Evolutionary conservation across 2,797 vertebrate species (phyloP), one percentile per base, ranked within the genome.

Genomic region (Scleropages formosus): DNA sequence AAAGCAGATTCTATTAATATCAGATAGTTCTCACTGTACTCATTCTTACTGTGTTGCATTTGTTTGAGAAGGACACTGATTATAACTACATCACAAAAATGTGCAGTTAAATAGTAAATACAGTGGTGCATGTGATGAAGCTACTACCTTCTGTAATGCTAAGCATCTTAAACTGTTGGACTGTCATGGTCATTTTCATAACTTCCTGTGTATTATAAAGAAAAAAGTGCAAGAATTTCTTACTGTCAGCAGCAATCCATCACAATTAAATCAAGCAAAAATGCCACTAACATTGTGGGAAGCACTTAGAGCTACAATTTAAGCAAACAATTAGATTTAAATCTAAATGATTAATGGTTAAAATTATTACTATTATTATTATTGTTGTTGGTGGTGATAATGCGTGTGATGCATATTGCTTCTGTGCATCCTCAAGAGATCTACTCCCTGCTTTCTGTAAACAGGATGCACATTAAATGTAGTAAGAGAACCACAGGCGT

Each of bases 121-220:
- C n/a, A n/a, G n/a, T n/a, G n/a, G n/a, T 53, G 16, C 53, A 56
- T 16, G 18, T 27, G 12, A 20, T 68, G 26, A 18, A 70, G 26
- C 26, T 53, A 22, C 22, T 22, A 53, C 12, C 47, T 67, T 47
- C 49, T 51, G 4, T 49, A 53, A 4, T 0, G 13, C 46, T 47
- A 15, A 53, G 20, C 22, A 20, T 27, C 47, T 26, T 26, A 27
- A 53, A 27, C 49, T 9, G 71, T 18, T 31, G 31, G 2, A 39
- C 31, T 39, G 49, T 16, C 12, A 56, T 27, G 26, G 9, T 27
- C 53, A 20, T 58, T 51, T 6, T 8, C 20, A 56, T 22, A 16
- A 16, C 49, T 24, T 71, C 68, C 68, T 71, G 68, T 27, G 51
- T 71, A 58, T 71, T 27, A 13, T 71, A 71, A 51, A 71, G 56